Base-by-base conservation (phyloP, 2,888 invertebrate genomes). In the Eurytoma californica region DNA sequence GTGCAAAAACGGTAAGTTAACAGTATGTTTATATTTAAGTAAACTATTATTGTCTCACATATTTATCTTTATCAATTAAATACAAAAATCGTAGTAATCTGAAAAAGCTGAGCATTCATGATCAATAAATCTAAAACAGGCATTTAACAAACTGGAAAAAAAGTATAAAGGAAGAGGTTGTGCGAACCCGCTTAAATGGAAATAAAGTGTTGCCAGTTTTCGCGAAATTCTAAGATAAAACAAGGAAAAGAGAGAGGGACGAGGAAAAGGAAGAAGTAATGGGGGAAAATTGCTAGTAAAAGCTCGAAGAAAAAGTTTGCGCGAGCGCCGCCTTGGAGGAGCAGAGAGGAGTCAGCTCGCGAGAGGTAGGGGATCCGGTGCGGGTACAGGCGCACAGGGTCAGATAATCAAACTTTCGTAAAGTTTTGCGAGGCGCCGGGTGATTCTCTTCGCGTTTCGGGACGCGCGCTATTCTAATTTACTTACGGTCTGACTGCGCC, bases 321-420 rank as follows among this genome's bases (percentile, higher is more conserved):
- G 47, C 18, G 60, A 28, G 24, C 61, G 28, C 14, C 12, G 39
- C 39, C 39, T 39, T 39, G 39, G 39, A 39, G 39, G 39, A 39
- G 39, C 39, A 39, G 39, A 39, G 39, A 39, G 9, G 39, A 39
- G 39, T 39, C 39, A 9, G 39, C 9, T 9, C 13, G 53, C 14
- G n/a, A 53, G 53, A 16, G 53, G 53, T 1, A 16, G 53, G n/a
- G n/a, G 53, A 53, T 53, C 53, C 60, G 49, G 49, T 24, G 39
- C 18, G 61, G 60, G 53, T 72, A 61, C 51, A 61, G 24, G 28
- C 13, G 60, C 47, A 63, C n/a, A n/a, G 13, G 61, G 51, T 60
- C 72, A 51, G 72, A 72, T 72, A 72, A 72, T 72, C 72, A 72
- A 70, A 72, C 61, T 72, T 72, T 72, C 61, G 61, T 13, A 28